Evolutionary conservation across 2,797 vertebrate species (phyloP).

Genomic region (Neosilurus mollespiculum): DNA sequence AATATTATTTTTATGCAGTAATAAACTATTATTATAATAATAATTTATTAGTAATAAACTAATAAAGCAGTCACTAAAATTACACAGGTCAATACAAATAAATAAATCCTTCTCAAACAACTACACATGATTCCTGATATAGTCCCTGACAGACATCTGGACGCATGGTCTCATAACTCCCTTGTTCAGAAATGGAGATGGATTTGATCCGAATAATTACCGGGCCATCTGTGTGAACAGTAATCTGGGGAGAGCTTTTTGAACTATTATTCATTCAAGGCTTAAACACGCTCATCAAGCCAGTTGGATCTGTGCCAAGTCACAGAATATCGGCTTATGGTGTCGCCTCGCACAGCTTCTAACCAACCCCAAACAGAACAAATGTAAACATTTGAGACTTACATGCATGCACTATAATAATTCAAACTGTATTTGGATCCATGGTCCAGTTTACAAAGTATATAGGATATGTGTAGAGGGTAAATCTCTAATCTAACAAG

Average conservation of each 20-base stretch:
- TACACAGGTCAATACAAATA: neutral
- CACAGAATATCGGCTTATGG: neutral
- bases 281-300: conserved; percentile 31
- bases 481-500: neutral
- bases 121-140: neutral
- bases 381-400: neutral
- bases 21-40: too few relatives aligned
- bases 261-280: conserved; percentile 31
- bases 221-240: conserved; percentile 35
- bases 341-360: neutral
- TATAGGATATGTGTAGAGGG: neutral
- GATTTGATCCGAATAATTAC: conserved; percentile 44
- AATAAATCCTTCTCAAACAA: neutral
- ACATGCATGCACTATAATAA: neutral
- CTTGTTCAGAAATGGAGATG: conserved; percentile 32
- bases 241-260: conserved; percentile 35
- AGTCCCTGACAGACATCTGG: conserved; percentile 34
- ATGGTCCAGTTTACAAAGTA: neutral
- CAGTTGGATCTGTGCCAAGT: conserved; percentile 6
- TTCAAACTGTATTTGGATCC: neutral
- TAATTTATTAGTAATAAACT: neutral
- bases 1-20: too few relatives aligned
- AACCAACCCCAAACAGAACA: neutral
- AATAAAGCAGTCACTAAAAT: neutral
- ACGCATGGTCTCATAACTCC: conserved; percentile 18